phyloP scores from a whole-genome alignment of 1,140 invertebrate genomes.

The Drosophila saltans region DNA sequence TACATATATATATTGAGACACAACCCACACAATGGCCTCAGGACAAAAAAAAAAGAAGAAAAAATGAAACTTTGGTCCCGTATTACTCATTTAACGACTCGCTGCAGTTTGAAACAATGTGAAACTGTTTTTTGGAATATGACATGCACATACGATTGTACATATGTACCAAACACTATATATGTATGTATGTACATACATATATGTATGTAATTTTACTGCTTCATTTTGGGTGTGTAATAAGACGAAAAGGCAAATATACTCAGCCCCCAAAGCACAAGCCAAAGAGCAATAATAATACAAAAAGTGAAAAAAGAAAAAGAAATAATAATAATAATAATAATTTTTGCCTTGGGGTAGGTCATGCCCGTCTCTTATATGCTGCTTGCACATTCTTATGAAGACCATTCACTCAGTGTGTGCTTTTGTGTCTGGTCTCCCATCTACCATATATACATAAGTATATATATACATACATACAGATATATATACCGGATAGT shows the following conservation, averaged over 20 bases:
- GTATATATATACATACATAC: neutral
- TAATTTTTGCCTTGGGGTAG: slow-evolving; percentile 77
- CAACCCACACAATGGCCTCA: too few relatives aligned
- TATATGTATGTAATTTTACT: slow-evolving; percentile 67
- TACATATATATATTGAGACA: too few relatives aligned
- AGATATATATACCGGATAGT: neutral
- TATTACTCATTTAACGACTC: slow-evolving; percentile 69
- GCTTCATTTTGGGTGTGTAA: slow-evolving; percentile 63
- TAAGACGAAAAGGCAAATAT: slow-evolving; percentile 62
- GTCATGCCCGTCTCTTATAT: slow-evolving; percentile 57
- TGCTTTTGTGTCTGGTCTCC: slow-evolving; percentile 22
- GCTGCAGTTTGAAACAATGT: slow-evolving; percentile 68
- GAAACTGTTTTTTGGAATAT: slow-evolving; percentile 18
- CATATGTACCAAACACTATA: slow-evolving; percentile 35
- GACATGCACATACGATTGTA: neutral
- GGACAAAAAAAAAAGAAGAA: too few relatives aligned
- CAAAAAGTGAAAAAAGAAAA: slow-evolving; percentile 47
- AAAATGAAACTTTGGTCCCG: slow-evolving; percentile 44
- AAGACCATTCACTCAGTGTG: slow-evolving; percentile 22
- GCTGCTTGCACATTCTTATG: slow-evolving; percentile 35
- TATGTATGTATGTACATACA: slow-evolving; percentile 50
- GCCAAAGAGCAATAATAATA: slow-evolving; percentile 44
- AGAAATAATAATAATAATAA: slow-evolving; percentile 68
- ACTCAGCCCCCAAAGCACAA: slow-evolving; percentile 22
- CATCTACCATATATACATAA: neutral